These are phyloP conservation scores for Drosophila mayri DNA, from an alignment of 1,140 invertebrate species.

Conservation along the genomic window DNA sequence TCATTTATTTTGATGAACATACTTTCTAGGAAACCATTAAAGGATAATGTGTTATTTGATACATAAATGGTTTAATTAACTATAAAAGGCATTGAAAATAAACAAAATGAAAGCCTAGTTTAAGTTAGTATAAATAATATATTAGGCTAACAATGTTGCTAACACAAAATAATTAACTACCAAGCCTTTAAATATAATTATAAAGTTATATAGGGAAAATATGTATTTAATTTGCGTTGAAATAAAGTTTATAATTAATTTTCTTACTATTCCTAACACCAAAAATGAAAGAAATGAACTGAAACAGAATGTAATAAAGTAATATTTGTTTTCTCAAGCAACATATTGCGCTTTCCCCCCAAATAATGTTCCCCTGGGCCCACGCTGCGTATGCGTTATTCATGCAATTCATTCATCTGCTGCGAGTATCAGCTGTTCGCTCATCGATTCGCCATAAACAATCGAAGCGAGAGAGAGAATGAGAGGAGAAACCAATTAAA, in stretches of 20 bases:
- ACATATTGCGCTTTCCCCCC: constrained; percentile 1
- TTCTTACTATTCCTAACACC: background rate
- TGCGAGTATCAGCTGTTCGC: constrained; percentile 57
- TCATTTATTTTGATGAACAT: constrained; percentile 7
- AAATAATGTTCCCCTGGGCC: background rate
- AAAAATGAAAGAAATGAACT: background rate
- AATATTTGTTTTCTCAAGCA: constrained; percentile 1
- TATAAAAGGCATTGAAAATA: background rate
- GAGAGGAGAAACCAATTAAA: constrained; percentile 70
- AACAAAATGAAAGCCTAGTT: background rate
- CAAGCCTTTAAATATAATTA: background rate
- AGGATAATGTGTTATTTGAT: background rate
- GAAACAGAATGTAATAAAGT: background rate
- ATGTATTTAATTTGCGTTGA: too few species aligned
- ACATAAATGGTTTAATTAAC: background rate
- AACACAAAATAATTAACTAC: background rate
- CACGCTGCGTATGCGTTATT: constrained; percentile 47
- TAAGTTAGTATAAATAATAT: background rate
- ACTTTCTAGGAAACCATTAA: background rate
- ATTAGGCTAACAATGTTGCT: too few species aligned
- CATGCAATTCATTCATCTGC: constrained; percentile 30
- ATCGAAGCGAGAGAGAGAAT: constrained; percentile 47
- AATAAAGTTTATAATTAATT: background rate
- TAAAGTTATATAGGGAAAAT: too few species aligned
- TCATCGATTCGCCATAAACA: constrained; percentile 67